These are phyloP conservation scores for Eugnorisma glareosa DNA, from an alignment of 2,888 invertebrate species.

Conservation along the genomic window DNA sequence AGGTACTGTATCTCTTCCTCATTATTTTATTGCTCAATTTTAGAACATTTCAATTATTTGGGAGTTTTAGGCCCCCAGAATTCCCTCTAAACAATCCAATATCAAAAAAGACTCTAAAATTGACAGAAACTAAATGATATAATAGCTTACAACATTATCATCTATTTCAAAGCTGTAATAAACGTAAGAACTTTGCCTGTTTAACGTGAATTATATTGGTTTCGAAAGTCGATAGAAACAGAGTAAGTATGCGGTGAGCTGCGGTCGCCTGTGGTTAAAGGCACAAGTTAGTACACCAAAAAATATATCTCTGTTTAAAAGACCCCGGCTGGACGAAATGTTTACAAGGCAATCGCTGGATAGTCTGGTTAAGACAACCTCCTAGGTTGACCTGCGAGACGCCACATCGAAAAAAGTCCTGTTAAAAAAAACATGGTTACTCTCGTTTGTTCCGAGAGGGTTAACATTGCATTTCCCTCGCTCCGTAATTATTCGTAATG, in stretches of 20 bases:
- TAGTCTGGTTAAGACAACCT: background rate
- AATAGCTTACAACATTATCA: background rate
- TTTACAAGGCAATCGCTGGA: background rate
- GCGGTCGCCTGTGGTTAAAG: conserved; percentile 36
- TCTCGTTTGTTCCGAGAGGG: conserved; percentile 1
- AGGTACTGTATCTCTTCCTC: conserved; percentile 6
- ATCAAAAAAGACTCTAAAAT: background rate
- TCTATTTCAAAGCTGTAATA: conserved; percentile 8
- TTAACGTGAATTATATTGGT: conserved; percentile 66
- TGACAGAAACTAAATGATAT: background rate
- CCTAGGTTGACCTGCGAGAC: background rate
- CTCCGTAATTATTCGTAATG: conserved; percentile 44
- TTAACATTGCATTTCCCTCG: conserved; percentile 16
- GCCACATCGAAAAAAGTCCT: background rate
- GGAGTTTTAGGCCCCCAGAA: background rate
- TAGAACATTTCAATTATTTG: background rate
- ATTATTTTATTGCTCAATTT: background rate
- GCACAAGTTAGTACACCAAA: background rate
- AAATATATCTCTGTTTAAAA: background rate
- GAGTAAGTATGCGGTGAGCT: conserved; percentile 36
- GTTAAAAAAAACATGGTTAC: conserved; percentile 5
- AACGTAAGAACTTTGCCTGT: conserved; percentile 12
- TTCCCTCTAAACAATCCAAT: background rate
- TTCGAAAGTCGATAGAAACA: conserved; percentile 71
- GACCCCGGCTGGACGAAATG: background rate